These are phyloP conservation scores for Cheirogaleus medius DNA, from an alignment of 2,113 vertebrate genomes.

Conservation along the genomic window DNA sequence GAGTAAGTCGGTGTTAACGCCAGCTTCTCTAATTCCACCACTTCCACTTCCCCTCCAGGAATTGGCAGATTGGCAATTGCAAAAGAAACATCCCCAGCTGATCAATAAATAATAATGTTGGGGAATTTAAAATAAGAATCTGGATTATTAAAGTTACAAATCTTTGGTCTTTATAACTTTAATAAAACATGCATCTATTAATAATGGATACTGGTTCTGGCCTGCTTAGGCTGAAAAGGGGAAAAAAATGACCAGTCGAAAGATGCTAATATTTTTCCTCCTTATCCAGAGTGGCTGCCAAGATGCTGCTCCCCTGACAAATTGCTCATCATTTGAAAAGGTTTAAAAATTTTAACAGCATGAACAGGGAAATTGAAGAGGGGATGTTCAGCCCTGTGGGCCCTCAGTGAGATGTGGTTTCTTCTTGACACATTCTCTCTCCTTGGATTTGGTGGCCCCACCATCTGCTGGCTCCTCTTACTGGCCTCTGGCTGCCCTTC, in stretches of 20 bases:
- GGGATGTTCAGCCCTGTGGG: conserved; percentile 70
- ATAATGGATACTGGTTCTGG: conserved; percentile 83
- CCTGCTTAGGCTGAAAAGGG: conserved; percentile 60
- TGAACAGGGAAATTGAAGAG: conserved; percentile 66
- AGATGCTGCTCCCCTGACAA: conserved; percentile 76
- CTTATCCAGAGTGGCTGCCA: conserved; percentile 75
- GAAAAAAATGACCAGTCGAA: conserved; percentile 69
- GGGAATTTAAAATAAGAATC: conserved; percentile 81
- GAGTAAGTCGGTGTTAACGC: not conserved
- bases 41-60: conserved; percentile 47
- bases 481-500: not conserved
- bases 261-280: conserved; percentile 78
- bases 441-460: not conserved
- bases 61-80: conserved; percentile 51
- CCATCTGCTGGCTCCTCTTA: not conserved
- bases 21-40: not conserved
- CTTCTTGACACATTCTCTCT: not conserved
- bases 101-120: conserved; percentile 81
- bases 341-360: conserved; percentile 81
- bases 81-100: conserved; percentile 60
- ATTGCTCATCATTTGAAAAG: conserved; percentile 78
- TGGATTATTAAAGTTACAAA: conserved; percentile 88
- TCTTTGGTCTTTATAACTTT: conserved; percentile 83
- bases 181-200: conserved; percentile 86
- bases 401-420: not conserved